Evolutionary conservation across 2,888 invertebrate species (phyloP), one percentile per base, ranked within the genome.

Genomic region (Drosophila prostipennis): DNA sequence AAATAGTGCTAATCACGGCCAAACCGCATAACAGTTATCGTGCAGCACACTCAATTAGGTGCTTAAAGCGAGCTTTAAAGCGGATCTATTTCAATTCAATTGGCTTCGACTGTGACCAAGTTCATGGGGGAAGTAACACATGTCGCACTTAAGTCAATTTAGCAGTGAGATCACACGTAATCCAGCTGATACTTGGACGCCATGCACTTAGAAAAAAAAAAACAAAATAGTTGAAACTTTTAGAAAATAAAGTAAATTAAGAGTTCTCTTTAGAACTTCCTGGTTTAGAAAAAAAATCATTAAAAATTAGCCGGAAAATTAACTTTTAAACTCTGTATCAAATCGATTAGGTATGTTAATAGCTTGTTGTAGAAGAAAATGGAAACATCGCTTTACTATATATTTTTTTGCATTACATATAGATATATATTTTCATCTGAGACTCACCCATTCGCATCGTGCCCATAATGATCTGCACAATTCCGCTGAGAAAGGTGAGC

Each of bases 401-500:
- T 19, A 19, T 19, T 19, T 19, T 19, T 19, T 19, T 19, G 19
- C 19, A 19, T 19, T 19, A 19, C 19, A 19, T 19, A 19, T 19
- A 19, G 1, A 19, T 19, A 19, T 19, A 19, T 19, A 19, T 19
- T 19, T 19, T 19, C 19, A 34, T 10, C 34, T 10, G 34, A 34
- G 11, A 42, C 89, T 93, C 91, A 96, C 97, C 97, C 79, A 97
- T 92, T 85, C 95, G 94, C 13, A 97, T 92, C 23, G 96, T 75
- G 7, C 97, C 97, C 96, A 97, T 96, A 19, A 95, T 79, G 58
- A 97, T 92, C 89, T 97, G 96, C 34, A 97, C 94, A 81, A 95
- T 93, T 56, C 98, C 97, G 32, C 95, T 94, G 19, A 97, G 92
- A 90, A 98, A 96, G 39, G 95, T 94, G 42, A 98, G 93, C 58